Evolutionary conservation across 2,113 vertebrate species (phyloP), one percentile per base, ranked within the genome.

Genomic region (Hydrochoerus hydrochaeris): DNA sequence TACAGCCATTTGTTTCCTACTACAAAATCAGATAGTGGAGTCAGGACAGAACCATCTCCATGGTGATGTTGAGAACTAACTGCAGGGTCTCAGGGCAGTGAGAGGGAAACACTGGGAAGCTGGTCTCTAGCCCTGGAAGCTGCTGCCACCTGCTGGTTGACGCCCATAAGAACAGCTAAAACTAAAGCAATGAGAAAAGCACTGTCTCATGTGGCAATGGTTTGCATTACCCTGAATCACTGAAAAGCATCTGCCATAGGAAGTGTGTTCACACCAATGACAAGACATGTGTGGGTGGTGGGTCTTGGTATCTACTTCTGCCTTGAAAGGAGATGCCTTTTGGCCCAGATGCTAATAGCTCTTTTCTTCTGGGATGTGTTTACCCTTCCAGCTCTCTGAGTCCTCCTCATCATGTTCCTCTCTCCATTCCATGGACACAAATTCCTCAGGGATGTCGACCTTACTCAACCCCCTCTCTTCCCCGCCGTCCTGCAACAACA

Each of bases 321-420:
- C 46, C 82, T 58, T 90, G 91, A 75, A 8, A 28, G 1, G 8
- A 88, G 2, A 22, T 9, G 0, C 16, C 62, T 5, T 13, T 52
- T 46, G 71, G 16, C 7, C 4, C 1, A 1, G 7, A 4, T 65
- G 35, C 63, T 96, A 63, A 98, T 9, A 0, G 24, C n/a, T 24
- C 5, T 7, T 95, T 93, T 54, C 88, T 85, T 71, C 75, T 35
- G 63, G n/a, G 38, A 32, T 89, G 14, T 85, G 92, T 85, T 95
- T 11, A 4, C 7, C 91, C 80, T 67, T 85, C 20, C 95, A 99
- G 99, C 98, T 99, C 57, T 99, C 99, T 0, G 98, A 99, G 95
- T 99, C 99, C 3, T 99, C 99, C 24, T 99, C 99, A 1, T 98
- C 97, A 0, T 99, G 98, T 75, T 99, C 99, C 69, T 99, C 99